Evolutionary conservation across 92 coral and sea anemone genomes (phyloP).

Genomic region (Siderastrea siderea): DNA sequence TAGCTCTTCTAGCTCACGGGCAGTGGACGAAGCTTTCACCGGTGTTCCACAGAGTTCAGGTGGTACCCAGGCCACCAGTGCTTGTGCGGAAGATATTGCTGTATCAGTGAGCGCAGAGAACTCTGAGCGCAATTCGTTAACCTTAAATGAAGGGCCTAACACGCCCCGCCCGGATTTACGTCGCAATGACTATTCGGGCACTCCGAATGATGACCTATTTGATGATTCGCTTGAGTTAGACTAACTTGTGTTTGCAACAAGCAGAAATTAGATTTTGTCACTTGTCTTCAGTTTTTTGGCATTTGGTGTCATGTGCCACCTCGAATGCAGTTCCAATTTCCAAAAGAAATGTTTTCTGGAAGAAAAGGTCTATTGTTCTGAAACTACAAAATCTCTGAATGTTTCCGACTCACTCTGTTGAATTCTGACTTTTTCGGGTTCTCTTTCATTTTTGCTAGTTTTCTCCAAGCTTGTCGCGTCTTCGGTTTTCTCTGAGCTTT

Average conservation of each 20-base stretch:
- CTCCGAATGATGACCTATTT: not conserved
- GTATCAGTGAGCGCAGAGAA: not conserved
- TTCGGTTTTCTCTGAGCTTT: too few species aligned
- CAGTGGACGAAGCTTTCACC: not conserved
- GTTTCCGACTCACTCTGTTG: too few species aligned
- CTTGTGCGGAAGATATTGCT: not conserved
- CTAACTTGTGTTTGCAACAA: not conserved
- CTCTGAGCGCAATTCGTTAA: not conserved
- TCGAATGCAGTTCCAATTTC: not conserved
- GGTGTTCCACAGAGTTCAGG: not conserved
- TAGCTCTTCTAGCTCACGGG: not conserved
- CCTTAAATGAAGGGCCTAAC: not conserved
- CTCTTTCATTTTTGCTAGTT: too few species aligned
- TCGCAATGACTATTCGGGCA: not conserved
- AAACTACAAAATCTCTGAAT: too few species aligned
- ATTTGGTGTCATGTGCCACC: not conserved
- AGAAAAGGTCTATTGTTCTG: too few species aligned
- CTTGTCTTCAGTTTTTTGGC: not conserved
- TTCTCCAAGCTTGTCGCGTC: too few species aligned
- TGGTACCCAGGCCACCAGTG: not conserved
- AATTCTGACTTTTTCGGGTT: too few species aligned
- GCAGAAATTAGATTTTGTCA: too few species aligned
- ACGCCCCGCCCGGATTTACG: not conserved
- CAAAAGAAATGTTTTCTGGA: too few species aligned
- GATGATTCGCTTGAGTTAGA: constrained; percentile 14